phyloP scores from a whole-genome alignment of 2,888 invertebrate species.

The Nymphalis urticae region DNA sequence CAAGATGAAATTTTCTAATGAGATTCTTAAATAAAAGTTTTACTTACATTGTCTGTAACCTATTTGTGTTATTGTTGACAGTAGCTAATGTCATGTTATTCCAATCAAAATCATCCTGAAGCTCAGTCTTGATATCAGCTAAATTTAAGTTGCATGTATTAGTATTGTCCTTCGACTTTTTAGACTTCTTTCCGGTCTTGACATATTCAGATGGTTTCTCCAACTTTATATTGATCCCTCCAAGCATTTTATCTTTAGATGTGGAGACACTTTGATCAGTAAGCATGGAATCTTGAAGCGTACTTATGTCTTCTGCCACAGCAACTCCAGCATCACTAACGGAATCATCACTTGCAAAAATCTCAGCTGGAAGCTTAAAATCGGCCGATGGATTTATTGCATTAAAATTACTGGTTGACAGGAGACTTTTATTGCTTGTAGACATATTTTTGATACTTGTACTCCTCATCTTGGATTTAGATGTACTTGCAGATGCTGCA shows the following conservation, averaged over 20 bases:
- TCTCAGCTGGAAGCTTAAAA: conserved; percentile 73
- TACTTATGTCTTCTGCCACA: conserved; percentile 54
- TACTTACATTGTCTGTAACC: conserved; percentile 74
- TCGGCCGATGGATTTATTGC: conserved; percentile 67
- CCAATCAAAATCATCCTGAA: conserved; percentile 76
- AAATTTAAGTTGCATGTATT: conserved; percentile 52
- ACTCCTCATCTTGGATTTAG: conserved; percentile 50
- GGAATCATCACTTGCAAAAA: conserved; percentile 78
- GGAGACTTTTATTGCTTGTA: conserved; percentile 48
- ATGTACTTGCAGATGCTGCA: conserved; percentile 50
- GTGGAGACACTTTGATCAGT: conserved; percentile 46
- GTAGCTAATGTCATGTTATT: conserved; percentile 76
- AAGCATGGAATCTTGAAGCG: conserved; percentile 54
- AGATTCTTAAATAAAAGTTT: conserved; percentile 13
- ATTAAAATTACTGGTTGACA: conserved; percentile 59
- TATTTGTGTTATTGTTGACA: conserved; percentile 67
- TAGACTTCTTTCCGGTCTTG: conserved; percentile 55
- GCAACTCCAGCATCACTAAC: conserved; percentile 65
- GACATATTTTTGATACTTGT: conserved; percentile 43
- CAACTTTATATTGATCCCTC: conserved; percentile 71
- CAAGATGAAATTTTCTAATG: neutral
- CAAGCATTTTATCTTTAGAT: conserved; percentile 69
- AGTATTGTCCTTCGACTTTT: conserved; percentile 50
- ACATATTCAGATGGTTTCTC: conserved; percentile 53
- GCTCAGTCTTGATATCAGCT: conserved; percentile 74